Conservation (phyloP, 2,888 invertebrate genomes). For the Dynastes maya region DNA sequence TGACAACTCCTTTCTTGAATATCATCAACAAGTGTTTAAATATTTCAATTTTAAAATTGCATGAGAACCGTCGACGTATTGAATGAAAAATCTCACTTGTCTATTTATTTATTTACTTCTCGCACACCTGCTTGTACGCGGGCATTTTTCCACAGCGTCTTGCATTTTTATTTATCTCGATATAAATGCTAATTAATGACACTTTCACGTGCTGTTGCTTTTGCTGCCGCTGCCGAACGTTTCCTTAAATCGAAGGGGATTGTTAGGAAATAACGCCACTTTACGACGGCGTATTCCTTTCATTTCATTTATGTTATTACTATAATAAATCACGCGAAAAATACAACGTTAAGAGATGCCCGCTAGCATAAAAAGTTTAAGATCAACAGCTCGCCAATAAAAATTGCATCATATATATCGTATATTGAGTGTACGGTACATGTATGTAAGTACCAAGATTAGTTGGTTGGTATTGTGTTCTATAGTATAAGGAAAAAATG, state of each 20-base stretch:
- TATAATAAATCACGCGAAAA: slow-evolving; percentile 24
- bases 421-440: not conserved
- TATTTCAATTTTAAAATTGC: too few relatives aligned
- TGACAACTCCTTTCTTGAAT: too few relatives aligned
- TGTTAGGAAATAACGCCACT: slow-evolving; percentile 16
- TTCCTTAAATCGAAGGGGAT: slow-evolving; percentile 26
- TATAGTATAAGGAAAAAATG: not conserved
- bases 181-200: slow-evolving; percentile 32
- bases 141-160: not conserved
- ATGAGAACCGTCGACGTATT: too few relatives aligned
- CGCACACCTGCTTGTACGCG: not conserved
- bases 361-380: slow-evolving; percentile 14
- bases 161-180: not conserved
- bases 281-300: slow-evolving; percentile 18
- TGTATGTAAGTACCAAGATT: too few relatives aligned
- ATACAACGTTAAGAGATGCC: not conserved
- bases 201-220: slow-evolving; percentile 7
- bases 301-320: slow-evolving; percentile 19
- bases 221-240: not conserved
- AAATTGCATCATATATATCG: not conserved
- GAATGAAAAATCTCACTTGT: too few relatives aligned
- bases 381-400: slow-evolving; percentile 17
- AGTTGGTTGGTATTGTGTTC: not conserved
- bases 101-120: not conserved
- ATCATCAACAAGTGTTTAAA: too few relatives aligned